Evolutionary conservation across 2,888 invertebrate genomes (phyloP).

Genomic region (Tachina lurida): DNA sequence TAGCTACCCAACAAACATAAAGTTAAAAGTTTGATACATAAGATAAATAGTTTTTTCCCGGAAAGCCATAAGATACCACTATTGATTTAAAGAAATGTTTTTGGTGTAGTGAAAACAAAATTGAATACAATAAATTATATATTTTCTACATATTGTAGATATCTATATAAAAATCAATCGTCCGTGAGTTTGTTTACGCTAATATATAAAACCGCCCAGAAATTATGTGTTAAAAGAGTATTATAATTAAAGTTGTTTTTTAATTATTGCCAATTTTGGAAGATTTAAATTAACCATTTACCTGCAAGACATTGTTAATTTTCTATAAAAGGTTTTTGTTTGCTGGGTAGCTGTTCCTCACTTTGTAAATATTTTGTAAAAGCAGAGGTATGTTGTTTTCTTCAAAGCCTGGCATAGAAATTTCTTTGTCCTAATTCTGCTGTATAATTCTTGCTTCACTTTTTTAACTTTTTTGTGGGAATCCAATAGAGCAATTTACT

Average conservation of each 20-base stretch:
- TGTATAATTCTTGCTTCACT: conserved; percentile 47
- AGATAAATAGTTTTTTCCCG: too few relatives aligned
- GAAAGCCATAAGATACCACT: too few relatives aligned
- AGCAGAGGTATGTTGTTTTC: conserved; percentile 34
- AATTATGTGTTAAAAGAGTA: too few relatives aligned
- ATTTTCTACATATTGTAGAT: too few relatives aligned
- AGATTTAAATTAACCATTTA: too few relatives aligned
- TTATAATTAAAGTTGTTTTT: too few relatives aligned
- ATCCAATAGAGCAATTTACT: conserved; percentile 52
- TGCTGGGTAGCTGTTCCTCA: conserved; percentile 6
- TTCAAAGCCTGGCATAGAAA: background rate
- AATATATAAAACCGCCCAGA: too few relatives aligned
- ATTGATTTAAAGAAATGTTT: too few relatives aligned
- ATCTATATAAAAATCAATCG: too few relatives aligned
- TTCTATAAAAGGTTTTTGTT: background rate
- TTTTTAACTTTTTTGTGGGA: conserved; percentile 54
- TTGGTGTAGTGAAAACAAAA: background rate
- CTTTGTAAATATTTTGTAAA: conserved; percentile 27
- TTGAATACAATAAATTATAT: background rate
- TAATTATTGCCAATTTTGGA: too few relatives aligned
- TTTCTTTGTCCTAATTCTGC: conserved; percentile 21
- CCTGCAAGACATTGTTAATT: too few relatives aligned
- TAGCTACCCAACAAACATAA: conserved; percentile 1
- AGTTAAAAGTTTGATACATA: background rate
- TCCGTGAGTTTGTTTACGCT: too few relatives aligned